Base-by-base conservation (phyloP, 2,888 invertebrate genomes). In the Clostera curtula region DNA sequence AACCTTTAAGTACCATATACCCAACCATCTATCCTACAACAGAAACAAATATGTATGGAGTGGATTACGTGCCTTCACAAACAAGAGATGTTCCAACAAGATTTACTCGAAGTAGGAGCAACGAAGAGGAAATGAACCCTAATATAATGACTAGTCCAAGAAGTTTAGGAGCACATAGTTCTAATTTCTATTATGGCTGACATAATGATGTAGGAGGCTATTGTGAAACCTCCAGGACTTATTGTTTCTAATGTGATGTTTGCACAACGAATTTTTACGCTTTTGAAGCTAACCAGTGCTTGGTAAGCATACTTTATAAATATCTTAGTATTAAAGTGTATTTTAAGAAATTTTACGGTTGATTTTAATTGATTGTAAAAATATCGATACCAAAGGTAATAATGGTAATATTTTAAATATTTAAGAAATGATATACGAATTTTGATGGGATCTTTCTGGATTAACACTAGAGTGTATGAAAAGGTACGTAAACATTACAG, bases 151-250 rank as follows among this genome's bases (percentile, higher is more conserved):
- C 75, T 19, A 82, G 80, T 39, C 82, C 82, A 3, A 80, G 75
- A 24, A 80, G 82, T 28, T 63, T 83, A 53, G 68, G 71, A 17
- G 66, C 73, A 2, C 79, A 70, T 41, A 72, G 63, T 43, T 60
- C 69, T 1, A 73, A 79, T 22, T 80, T 66, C 35, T 79, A 76
- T 40, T 82, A 80, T 12, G 80, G 79, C 58, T 82, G 79, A 82
- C 63, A 45, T 24, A 43, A 56, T 25, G 53, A 56, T n/a, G 29
- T 38, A 11, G 54, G 61, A 37, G 61, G 58, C 34, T 39, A 36
- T 12, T 28, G 33, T 5, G 55, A 58, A 19, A 44, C 55, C 54
- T 65, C 72, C 45, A 60, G 64, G 37, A 65, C 59, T 7, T 74
- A 67, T 31, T 72, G 69, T 49, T 71, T 73, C 43, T 73, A 61